Evolutionary conservation across 2,888 invertebrate genomes (phyloP), one percentile per base, ranked within the genome.

Genomic region (Monochamus alternatus): DNA sequence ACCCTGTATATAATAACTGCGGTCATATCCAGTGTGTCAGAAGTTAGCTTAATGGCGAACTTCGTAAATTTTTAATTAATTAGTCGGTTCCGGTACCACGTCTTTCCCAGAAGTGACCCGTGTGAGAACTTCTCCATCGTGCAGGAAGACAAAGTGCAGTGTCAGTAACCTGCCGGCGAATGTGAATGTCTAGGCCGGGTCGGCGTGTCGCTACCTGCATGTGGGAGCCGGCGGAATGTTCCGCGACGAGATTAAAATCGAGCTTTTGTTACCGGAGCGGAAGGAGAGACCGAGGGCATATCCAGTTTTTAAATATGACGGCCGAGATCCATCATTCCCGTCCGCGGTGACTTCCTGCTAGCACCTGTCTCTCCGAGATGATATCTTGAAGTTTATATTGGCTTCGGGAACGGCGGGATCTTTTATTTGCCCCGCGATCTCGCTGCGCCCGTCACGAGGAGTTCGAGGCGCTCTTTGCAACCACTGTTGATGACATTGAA

Each of bases 151-250:
- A 31, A 65, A 52, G 51, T 65, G 51, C 51, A 65, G 65, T 63
- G 65, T 65, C 65, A 65, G 65, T 65, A 65, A 65, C 65, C 65
- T 47, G 47, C 65, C 30, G 44, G 65, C 65, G 47, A 65, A 38
- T 38, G 38, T 38, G 38, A 51, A 65, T 51, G 65, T 65, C 65
- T 65, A 65, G 65, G 47, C 22, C 65, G 22, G 14, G 43, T 32
- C 22, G 5, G 43, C 63, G 32, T 63, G n/a, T 63, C 63, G 63
- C n/a, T 63, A 43, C 63, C 63, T 63, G 43, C 63, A 38, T 63
- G 63, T 63, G 38, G 43, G 63, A 43, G 63, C 38, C 14, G 7
- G 10, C 12, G 63, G 43, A 43, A n/a, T 63, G 38, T 63, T 63
- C 43, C 14, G 38, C n/a, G 52, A 52, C 5, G 52, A 52, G 52